Percentiles rank a stretch among this genome's conserved stretches.
These are phyloP conservation scores for Dendrocincla fuliginosa DNA, from an alignment of 2,797 vertebrate genomes.

Conservation along the genomic window DNA sequence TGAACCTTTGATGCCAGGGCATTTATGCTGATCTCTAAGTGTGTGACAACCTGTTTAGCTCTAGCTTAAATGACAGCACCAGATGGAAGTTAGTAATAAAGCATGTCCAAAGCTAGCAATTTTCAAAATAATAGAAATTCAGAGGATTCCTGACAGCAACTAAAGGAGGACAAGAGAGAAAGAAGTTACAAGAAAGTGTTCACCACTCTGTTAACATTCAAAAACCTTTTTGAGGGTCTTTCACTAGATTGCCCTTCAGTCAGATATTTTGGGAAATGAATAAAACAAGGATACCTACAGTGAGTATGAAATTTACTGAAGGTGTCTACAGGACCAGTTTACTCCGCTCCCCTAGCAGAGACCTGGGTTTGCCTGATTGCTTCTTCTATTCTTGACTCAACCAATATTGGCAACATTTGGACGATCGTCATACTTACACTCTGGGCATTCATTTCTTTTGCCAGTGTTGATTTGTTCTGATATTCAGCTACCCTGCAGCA, in stretches of 20 bases:
- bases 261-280: not conserved
- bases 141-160: not conserved
- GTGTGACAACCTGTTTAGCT: constrained; percentile 52
- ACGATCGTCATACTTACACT: not conserved
- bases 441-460: not conserved
- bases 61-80: constrained; percentile 38
- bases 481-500: constrained; percentile 45
- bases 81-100: constrained; percentile 32
- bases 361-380: not conserved
- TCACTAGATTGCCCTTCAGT: not conserved
- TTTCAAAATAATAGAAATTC: constrained; percentile 33
- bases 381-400: not conserved
- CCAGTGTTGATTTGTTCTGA: constrained; percentile 29
- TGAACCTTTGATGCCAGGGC: constrained; percentile 50
- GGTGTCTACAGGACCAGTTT: not conserved
- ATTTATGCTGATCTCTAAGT: constrained; percentile 46
- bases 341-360: not conserved
- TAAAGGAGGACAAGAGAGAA: not conserved
- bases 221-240: not conserved
- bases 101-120: not conserved
- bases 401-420: not conserved
- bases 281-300: not conserved
- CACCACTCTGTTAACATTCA: not conserved
- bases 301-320: not conserved
- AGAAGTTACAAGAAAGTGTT: not conserved